These are phyloP conservation scores for Xestia c-nigrum DNA, from an alignment of 2,888 invertebrate species.

Conservation along the genomic window DNA sequence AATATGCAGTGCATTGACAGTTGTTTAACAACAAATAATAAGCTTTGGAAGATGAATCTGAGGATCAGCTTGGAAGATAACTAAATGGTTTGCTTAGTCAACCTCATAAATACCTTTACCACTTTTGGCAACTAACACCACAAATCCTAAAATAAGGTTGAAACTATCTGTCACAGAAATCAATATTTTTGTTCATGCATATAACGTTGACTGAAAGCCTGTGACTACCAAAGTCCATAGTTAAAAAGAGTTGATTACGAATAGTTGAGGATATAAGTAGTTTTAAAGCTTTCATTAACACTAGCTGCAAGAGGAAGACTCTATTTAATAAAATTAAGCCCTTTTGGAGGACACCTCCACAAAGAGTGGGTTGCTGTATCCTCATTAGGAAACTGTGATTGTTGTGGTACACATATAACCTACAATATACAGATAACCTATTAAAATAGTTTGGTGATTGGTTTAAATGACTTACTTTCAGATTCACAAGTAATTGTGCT, in stretches of 20 bases:
- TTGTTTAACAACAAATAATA: background rate
- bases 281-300: too few relatives aligned
- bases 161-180: background rate
- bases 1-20: background rate
- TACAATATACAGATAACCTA: constrained; percentile 18
- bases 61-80: background rate
- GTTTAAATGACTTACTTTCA: background rate
- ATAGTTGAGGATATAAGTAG: background rate
- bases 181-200: background rate
- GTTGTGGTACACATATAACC: background rate
- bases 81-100: background rate
- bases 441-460: background rate
- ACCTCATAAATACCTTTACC: background rate
- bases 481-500: too few relatives aligned
- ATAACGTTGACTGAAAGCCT: background rate
- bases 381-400: background rate
- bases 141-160: background rate
- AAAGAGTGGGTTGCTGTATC: background rate
- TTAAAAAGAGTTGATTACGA: background rate
- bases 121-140: background rate
- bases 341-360: background rate
- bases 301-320: background rate
- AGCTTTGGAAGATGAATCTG: background rate
- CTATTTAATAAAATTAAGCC: background rate
- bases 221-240: background rate